phyloP scores from a whole-genome alignment of 1,140 invertebrate genomes.

The Aethina tumida region DNA sequence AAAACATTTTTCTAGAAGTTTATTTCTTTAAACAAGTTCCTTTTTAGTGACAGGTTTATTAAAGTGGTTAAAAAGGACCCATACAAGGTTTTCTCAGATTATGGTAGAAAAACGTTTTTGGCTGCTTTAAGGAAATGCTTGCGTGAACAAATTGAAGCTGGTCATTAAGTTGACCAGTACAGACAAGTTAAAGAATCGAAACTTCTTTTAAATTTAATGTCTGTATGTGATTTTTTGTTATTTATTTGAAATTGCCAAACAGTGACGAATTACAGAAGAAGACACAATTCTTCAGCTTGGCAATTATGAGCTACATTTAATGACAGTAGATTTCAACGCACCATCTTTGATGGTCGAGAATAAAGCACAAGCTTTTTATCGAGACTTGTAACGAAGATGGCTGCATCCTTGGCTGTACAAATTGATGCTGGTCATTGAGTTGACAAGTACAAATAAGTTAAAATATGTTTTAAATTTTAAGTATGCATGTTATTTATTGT shows the following conservation, averaged over 20 bases:
- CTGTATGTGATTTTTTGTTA: slow-evolving; percentile 1
- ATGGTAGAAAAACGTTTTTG: slow-evolving; percentile 24
- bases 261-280: slow-evolving; percentile 9
- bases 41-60: slow-evolving; percentile 20
- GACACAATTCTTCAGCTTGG: slow-evolving; percentile 20
- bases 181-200: not conserved
- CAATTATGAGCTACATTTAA: too few species aligned
- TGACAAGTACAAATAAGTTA: too few species aligned
- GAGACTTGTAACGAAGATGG: too few species aligned
- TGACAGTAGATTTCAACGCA: slow-evolving; percentile 17
- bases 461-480: too few species aligned
- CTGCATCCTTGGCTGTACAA: too few species aligned
- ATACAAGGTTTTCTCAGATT: slow-evolving; percentile 24
- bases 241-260: slow-evolving; percentile 2
- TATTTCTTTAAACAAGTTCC: slow-evolving; percentile 1
- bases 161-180: slow-evolving; percentile 15
- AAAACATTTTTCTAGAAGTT: not conserved
- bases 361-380: too few species aligned
- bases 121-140: slow-evolving; percentile 19
- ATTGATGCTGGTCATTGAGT: too few species aligned
- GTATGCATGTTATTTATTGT: too few species aligned
- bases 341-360: too few species aligned
- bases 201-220: too few species aligned
- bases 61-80: slow-evolving; percentile 19
- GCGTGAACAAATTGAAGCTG: slow-evolving; percentile 20